Conservation (phyloP, 1,140 invertebrate species). For the Metaphire vulgaris region DNA sequence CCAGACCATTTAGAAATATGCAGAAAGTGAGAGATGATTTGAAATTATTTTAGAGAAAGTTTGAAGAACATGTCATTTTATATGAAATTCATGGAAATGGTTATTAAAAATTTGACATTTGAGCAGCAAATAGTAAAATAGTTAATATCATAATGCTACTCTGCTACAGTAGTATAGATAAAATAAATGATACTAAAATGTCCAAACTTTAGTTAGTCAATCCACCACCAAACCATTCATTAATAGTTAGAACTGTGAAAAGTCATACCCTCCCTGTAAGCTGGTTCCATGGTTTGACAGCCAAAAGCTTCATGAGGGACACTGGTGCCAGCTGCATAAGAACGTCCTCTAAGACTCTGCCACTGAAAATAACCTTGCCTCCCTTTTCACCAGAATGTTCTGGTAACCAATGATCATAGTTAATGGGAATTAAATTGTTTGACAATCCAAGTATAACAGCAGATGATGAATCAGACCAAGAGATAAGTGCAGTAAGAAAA, state of each 20-base stretch:
- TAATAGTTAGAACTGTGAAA: background rate
- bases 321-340: background rate
- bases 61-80: too few relatives aligned
- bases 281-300: background rate
- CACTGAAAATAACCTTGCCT: background rate
- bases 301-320: background rate
- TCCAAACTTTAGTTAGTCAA: too few relatives aligned
- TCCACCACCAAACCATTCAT: too few relatives aligned
- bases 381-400: background rate
- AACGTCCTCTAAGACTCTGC: background rate
- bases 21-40: too few relatives aligned
- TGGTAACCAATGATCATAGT: background rate
- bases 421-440: background rate
- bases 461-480: background rate
- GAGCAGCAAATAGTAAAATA: background rate
- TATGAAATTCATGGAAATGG: background rate
- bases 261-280: background rate
- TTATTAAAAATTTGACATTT: background rate
- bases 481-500: background rate
- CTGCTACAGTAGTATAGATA: background rate
- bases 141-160: background rate
- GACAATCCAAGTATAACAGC: background rate
- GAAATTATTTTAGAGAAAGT: too few relatives aligned
- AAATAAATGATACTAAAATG: background rate
- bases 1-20: too few relatives aligned